Base-by-base conservation (phyloP, 2,797 vertebrate species). In the Thaleichthys pacificus region DNA sequence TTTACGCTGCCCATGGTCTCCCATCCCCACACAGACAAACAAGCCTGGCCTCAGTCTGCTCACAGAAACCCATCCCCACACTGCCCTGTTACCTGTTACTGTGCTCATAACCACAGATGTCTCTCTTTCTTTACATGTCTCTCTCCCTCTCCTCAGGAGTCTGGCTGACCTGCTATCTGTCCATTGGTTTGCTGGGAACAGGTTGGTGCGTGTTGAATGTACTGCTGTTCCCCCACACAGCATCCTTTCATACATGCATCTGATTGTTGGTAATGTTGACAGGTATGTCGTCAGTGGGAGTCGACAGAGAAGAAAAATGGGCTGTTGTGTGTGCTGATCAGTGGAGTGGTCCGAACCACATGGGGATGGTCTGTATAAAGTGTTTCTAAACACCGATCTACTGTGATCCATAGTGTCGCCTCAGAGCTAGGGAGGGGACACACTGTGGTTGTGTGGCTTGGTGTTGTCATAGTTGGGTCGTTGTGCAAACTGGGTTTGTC, bases 1-100 rank as follows among this genome's bases (percentile, higher is more conserved):
- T 91, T 91, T 92, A 87, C n/a, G 69, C 77, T 87, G 83, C 83
- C 84, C 82, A 83, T 78, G 80, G 80, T 77, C 78, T 86, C 28
- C 68, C 5, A 4, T 56, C 75, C 71, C 86, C 78, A 89, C 82
- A 90, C 82, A 77, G 82, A 64, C 72, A 69, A 81, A 83, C 77
- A 74, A 78, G 61, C 58, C 63, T 75, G 62, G 42, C 42, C 42
- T 47, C 11, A 3, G 42, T 47, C 42, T 14, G 12, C 12, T 47
- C 42, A 47, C 42, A 47, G 42, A 8, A 0, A 76, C 73, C 60
- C 42, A 66, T 47, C 65, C 62, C 11, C 35, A 15, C 14, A 5
- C 5, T 74, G 58, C 69, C 74, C 42, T 67, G 76, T 68, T 77
- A 72, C 74, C 56, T 73, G 49, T 30, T 81, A 69, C 87, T 83